Evolutionary conservation across 2,113 vertebrate genomes (phyloP).

Genomic region (Pangasianodon gigas): DNA sequence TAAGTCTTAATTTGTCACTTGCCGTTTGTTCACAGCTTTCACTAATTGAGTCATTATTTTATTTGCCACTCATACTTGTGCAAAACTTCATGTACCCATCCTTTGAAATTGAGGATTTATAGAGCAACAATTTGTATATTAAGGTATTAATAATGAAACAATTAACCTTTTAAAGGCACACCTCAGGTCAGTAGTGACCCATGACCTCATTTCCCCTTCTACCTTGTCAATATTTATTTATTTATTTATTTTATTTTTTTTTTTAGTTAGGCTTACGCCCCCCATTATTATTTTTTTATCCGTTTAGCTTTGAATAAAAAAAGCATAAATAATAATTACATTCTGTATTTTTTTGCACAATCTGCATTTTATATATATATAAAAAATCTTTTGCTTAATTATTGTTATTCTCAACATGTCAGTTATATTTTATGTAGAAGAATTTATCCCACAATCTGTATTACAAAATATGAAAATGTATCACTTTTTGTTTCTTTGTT

Average conservation of each 20-base stretch:
- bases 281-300: neutral
- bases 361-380: too few relatives aligned
- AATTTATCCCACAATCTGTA: neutral
- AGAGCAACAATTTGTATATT: neutral
- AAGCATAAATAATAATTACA: too few relatives aligned
- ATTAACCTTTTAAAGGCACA: neutral
- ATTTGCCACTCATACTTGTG: neutral
- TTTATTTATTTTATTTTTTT: too few relatives aligned
- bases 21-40: neutral
- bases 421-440: neutral
- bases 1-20: neutral
- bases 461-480: neutral
- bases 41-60: neutral
- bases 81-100: neutral
- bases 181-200: neutral
- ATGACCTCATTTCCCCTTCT: neutral
- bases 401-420: too few relatives aligned
- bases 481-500: neutral
- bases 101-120: neutral
- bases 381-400: too few relatives aligned
- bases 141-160: neutral
- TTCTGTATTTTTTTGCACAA: too few relatives aligned
- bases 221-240: neutral
- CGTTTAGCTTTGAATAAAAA: neutral
- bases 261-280: too few relatives aligned